Base-by-base conservation (phyloP, 2,888 invertebrate species). In the Melieria picta region DNA sequence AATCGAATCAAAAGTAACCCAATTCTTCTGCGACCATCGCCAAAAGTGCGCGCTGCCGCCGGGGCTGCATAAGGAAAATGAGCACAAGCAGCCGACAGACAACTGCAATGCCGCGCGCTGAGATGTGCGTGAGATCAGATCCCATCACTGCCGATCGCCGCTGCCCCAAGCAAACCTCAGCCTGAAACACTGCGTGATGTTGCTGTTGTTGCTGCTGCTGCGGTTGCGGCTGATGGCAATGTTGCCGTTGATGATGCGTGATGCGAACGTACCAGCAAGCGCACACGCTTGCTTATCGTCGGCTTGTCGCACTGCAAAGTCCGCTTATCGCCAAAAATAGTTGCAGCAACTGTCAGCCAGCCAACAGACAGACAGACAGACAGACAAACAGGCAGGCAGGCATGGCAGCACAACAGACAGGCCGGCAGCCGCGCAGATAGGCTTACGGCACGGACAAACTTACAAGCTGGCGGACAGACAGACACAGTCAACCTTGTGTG, bases 1-100 rank as follows among this genome's bases (percentile, higher is more conserved):
- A 11, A 5, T 52, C 70, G 13, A 47, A 64, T 52, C 64, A 75
- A 79, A 78, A 77, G 75, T 81, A 80, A 80, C 80, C 80, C 81
- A 80, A 80, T 80, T 80, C 78, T 70, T 69, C 68, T 69, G 56
- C 62, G 57, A 67, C 65, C 74, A 30, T 2, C 30, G 30, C 30
- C 30, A 79, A 79, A 80, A 73, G 47, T 11, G 42, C 48, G 13
- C 11, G 4, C 13, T 52, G 52, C 52, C 13, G 52, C 30, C 30
- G 52, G 42, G 4, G 7, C 64, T 64, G 42, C 75, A 80, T 77
- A 81, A 79, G 80, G 80, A 81, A 82, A 80, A 82, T 82, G 80
- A 81, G 80, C 80, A 81, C 80, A 81, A 16, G 64, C 48, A n/a
- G 7, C 30, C 43, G 61, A 30, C 30, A 30, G 30, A 30, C 30